Percentiles rank a stretch among this genome's conserved stretches.
Conservation (phyloP, 1,140 invertebrate species). For the Atta colombica region DNA sequence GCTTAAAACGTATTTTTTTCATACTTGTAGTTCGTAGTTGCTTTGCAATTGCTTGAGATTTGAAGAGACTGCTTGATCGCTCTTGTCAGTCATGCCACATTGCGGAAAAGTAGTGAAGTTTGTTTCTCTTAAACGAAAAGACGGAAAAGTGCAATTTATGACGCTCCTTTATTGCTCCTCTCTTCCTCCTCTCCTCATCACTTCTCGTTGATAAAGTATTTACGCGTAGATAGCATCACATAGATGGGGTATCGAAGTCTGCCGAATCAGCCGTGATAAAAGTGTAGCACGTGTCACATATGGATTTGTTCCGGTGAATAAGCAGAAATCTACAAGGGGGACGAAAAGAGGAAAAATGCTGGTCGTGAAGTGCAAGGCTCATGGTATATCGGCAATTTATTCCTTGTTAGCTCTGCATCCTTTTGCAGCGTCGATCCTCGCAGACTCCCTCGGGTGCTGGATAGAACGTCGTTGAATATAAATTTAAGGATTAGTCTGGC, state of each 20-base stretch:
- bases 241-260: neutral
- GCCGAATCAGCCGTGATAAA: slow-evolving; percentile 35
- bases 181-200: neutral
- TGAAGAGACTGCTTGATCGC: neutral
- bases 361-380: neutral
- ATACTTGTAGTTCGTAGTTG: no score
- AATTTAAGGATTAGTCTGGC: slow-evolving; percentile 47
- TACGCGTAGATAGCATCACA: neutral
- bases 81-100: neutral
- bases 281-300: slow-evolving; percentile 27
- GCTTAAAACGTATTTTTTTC: neutral
- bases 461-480: slow-evolving; percentile 46
- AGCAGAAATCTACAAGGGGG: slow-evolving; percentile 9
- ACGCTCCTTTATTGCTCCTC: neutral
- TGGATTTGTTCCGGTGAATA: neutral
- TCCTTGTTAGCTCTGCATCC: slow-evolving; percentile 9
- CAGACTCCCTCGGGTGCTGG: neutral
- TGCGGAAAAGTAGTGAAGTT: neutral
- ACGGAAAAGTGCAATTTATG: neutral
- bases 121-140: slow-evolving; percentile 2
- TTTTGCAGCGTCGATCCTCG: neutral
- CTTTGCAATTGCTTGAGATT: neutral
- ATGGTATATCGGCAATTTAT: slow-evolving; percentile 36
- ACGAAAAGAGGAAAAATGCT: neutral
- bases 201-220: neutral